phyloP scores from a whole-genome alignment of 2,888 invertebrate genomes.

The Acleris laterana region DNA sequence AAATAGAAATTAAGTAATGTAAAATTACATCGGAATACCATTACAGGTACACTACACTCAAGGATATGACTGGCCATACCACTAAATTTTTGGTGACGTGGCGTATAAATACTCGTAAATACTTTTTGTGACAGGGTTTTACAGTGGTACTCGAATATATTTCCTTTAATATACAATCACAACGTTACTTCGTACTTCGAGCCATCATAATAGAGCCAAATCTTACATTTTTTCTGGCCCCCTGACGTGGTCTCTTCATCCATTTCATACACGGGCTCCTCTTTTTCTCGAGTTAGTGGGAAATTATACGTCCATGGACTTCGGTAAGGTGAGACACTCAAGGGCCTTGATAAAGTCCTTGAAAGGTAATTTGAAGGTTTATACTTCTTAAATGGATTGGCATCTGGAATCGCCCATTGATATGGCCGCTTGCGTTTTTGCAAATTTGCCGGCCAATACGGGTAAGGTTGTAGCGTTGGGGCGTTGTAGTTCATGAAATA shows the following conservation, averaged over 20 bases:
- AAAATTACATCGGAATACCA: too few species aligned
- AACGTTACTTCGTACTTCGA: conserved; percentile 65
- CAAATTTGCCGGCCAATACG: conserved; percentile 27
- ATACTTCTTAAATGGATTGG: conserved; percentile 39
- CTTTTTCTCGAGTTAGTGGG: conserved; percentile 16
- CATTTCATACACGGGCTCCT: conserved; percentile 50
- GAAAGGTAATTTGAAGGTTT: conserved; percentile 17
- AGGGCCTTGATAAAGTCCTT: background rate
- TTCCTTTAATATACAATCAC: conserved; percentile 39
- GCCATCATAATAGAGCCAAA: conserved; percentile 70
- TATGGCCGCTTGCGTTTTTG: conserved; percentile 33
- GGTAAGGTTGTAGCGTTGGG: conserved; percentile 24
- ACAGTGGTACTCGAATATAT: too few species aligned
- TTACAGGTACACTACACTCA: too few species aligned
- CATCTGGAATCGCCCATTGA: conserved; percentile 35
- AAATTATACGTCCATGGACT: conserved; percentile 20
- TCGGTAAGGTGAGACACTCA: conserved; percentile 9
- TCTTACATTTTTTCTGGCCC: conserved; percentile 58
- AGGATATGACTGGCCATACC: too few species aligned
- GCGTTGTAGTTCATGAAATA: conserved; percentile 20
- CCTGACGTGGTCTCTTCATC: conserved; percentile 49
- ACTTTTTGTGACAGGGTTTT: too few species aligned
- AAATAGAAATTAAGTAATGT: too few species aligned
- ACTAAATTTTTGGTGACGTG: too few species aligned
- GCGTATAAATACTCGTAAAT: too few species aligned